A percentile compares a stretch with the other conserved stretches of the same genome.
phyloP scores from a whole-genome alignment of 2,113 vertebrate species.

The Aptenodytes forsteri region DNA sequence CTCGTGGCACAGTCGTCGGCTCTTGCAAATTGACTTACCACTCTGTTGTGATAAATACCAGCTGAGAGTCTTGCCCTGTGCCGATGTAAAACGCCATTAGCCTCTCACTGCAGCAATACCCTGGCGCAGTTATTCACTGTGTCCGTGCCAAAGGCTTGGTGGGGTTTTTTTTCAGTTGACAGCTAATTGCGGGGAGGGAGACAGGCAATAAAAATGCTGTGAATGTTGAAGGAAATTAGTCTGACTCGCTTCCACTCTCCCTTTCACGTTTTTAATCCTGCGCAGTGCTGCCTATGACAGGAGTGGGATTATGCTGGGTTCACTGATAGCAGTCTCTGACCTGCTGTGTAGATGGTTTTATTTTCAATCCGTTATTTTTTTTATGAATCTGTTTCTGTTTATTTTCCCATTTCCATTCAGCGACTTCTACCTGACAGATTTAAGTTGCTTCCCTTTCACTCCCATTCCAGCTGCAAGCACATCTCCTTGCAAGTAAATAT shows the following conservation, averaged over 20 bases:
- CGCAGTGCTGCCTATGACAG: neutral
- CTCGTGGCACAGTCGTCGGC: neutral
- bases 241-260: conserved; percentile 55
- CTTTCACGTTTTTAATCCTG: conserved; percentile 49
- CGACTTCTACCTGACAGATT: neutral
- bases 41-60: neutral
- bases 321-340: conserved; percentile 9
- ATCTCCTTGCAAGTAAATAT: conserved; percentile 40
- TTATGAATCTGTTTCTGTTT: neutral
- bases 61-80: neutral
- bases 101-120: neutral
- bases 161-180: neutral
- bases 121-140: neutral
- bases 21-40: neutral
- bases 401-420: conserved; percentile 11
- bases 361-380: neutral
- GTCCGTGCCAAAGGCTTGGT: neutral
- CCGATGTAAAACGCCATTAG: neutral
- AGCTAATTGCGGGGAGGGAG: conserved; percentile 11
- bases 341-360: neutral
- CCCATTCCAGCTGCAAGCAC: neutral
- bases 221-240: conserved; percentile 46
- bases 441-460: neutral
- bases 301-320: conserved; percentile 32
- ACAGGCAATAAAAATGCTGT: conserved; percentile 36